A percentile compares a stretch with the other conserved stretches of the same genome.
Evolutionary conservation across 1,140 invertebrate species (phyloP).

Genomic region (Drosophila pachea): DNA sequence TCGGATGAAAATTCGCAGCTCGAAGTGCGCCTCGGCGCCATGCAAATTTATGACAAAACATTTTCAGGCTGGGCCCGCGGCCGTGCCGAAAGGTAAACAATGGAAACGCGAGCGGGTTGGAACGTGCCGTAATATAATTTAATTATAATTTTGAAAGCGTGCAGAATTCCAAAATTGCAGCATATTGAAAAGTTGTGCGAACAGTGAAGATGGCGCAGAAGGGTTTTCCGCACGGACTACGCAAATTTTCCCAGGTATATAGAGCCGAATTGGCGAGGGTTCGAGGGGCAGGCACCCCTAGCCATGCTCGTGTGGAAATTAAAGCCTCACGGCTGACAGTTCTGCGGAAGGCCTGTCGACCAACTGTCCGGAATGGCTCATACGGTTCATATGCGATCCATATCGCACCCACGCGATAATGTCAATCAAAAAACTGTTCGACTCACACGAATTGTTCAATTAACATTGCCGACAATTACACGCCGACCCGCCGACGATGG

Average conservation of each 20-base stretch:
- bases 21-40: conserved; percentile 46
- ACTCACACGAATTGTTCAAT: conserved; percentile 57
- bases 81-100: conserved; percentile 70
- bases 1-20: conserved; percentile 36
- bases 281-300: conserved; percentile 39
- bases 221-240: conserved; percentile 27
- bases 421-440: conserved; percentile 75
- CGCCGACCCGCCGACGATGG: conserved; percentile 37
- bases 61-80: conserved; percentile 33
- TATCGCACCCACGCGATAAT: conserved; percentile 70
- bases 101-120: conserved; percentile 42
- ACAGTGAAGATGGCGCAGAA: conserved; percentile 23
- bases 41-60: conserved; percentile 77
- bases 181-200: conserved; percentile 42
- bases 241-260: background rate
- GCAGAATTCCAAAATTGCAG: conserved; percentile 65
- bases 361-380: conserved; percentile 17
- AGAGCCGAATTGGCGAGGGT: conserved; percentile 36
- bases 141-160: conserved; percentile 70
- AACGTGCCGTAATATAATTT: conserved; percentile 72
- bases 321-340: conserved; percentile 38
- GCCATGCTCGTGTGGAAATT: conserved; percentile 28
- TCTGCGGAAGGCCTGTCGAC: conserved; percentile 15
- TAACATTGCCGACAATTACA: conserved; percentile 66
- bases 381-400: conserved; percentile 15